Conservation (phyloP, 2,797 vertebrate species). For the Muscicapa comitata region DNA sequence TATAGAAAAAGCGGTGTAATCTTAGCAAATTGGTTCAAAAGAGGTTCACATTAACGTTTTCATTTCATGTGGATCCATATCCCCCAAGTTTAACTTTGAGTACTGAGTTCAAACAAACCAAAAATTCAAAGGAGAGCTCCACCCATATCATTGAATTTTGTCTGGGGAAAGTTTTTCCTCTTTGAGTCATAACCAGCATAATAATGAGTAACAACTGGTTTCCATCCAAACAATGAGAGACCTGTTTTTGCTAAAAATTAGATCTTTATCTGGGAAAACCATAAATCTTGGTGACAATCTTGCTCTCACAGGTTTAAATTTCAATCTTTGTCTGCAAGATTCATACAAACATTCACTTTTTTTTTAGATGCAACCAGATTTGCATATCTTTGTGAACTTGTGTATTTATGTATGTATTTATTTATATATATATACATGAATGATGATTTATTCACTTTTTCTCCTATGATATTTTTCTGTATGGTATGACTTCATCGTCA, state of each 20-base stretch:
- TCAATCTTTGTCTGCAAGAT: neutral
- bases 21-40: neutral
- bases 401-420: neutral
- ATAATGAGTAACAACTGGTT: slow-evolving; percentile 47
- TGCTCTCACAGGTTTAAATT: neutral
- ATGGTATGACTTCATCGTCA: neutral
- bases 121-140: slow-evolving; percentile 17
- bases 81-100: neutral
- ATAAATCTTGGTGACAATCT: neutral
- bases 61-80: slow-evolving; percentile 6
- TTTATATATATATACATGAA: neutral
- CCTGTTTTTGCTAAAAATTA: neutral
- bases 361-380: neutral
- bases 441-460: neutral
- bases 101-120: slow-evolving; percentile 24
- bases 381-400: neutral
- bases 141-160: slow-evolving; percentile 22
- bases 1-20: neutral
- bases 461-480: neutral
- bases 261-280: neutral
- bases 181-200: slow-evolving; percentile 26
- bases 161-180: neutral
- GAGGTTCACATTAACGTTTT: neutral
- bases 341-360: neutral
- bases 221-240: neutral